These are phyloP conservation scores for Leucoptera coffeella DNA, from an alignment of 2,888 invertebrate species.

Conservation along the genomic window DNA sequence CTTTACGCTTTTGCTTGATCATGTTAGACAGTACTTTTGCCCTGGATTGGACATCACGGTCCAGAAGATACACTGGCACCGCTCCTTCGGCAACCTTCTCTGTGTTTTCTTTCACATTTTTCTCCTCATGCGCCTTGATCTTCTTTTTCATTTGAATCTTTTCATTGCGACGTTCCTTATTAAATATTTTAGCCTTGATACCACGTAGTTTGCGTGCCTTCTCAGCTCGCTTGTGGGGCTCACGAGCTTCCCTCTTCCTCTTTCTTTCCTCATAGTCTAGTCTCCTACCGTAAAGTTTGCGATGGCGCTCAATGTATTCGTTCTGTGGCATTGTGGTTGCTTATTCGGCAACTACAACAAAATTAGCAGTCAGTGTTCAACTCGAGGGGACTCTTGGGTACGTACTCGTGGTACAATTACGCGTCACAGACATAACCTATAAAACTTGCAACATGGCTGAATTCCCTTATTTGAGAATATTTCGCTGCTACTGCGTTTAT, in stretches of 20 bases:
- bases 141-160: slow-evolving; percentile 99
- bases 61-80: slow-evolving; percentile 92
- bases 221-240: slow-evolving; percentile 85
- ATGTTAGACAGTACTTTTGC: slow-evolving; percentile 97
- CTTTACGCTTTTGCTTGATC: slow-evolving; percentile 99
- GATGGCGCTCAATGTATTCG: slow-evolving; percentile 98
- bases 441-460: too few species aligned
- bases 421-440: too few species aligned
- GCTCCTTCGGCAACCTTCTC: slow-evolving; percentile 86
- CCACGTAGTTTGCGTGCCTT: slow-evolving; percentile 90
- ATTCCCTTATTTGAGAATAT: too few species aligned
- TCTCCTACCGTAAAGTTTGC: slow-evolving; percentile 91
- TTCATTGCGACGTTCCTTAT: slow-evolving; percentile 93
- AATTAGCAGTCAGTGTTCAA: too few species aligned
- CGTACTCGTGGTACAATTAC: too few species aligned
- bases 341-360: slow-evolving; percentile 51
- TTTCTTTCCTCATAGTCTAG: slow-evolving; percentile 97
- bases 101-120: slow-evolving; percentile 79
- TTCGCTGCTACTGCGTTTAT: too few species aligned
- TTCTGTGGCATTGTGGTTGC: slow-evolving; percentile 90
- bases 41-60: slow-evolving; percentile 88
- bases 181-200: slow-evolving; percentile 95
- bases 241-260: slow-evolving; percentile 91
- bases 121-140: slow-evolving; percentile 95
- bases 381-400: too few species aligned